Percentiles rank a stretch among this genome's conserved stretches.
Evolutionary conservation across 2,113 vertebrate species (phyloP).

Genomic region (Pleuronectes platessa): DNA sequence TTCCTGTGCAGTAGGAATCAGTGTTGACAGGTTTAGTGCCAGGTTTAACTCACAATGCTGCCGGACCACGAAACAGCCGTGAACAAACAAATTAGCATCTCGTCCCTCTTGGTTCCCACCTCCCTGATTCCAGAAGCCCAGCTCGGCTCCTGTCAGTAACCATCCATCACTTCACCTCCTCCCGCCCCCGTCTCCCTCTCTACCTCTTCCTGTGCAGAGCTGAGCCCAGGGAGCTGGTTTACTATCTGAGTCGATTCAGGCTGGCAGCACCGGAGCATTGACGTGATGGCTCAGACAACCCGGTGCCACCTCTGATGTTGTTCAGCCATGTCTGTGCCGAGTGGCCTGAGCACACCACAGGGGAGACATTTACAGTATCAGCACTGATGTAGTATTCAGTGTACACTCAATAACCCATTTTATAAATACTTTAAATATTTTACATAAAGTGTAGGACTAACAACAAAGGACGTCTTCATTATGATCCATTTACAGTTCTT

Average conservation of each 20-base stretch:
- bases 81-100: constrained; percentile 14
- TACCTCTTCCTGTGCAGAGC: neutral
- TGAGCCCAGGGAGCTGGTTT: constrained; percentile 3
- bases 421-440: too few species aligned
- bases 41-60: neutral
- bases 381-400: neutral
- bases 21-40: neutral
- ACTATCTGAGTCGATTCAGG: constrained; percentile 22
- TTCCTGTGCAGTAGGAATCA: neutral
- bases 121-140: constrained; percentile 3
- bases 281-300: constrained; percentile 43
- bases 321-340: neutral
- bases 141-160: constrained; percentile 11
- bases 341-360: neutral
- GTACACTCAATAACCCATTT: too few species aligned
- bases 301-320: constrained; percentile 35
- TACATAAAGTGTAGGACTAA: too few species aligned
- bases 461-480: too few species aligned
- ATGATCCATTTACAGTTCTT: neutral
- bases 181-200: constrained; percentile 3
- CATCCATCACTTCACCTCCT: constrained; percentile 36
- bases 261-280: constrained; percentile 13
- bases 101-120: neutral
- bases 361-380: neutral
- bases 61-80: neutral